phyloP scores from a whole-genome alignment of 2,888 invertebrate species.

The Eupithecia tripunctaria region DNA sequence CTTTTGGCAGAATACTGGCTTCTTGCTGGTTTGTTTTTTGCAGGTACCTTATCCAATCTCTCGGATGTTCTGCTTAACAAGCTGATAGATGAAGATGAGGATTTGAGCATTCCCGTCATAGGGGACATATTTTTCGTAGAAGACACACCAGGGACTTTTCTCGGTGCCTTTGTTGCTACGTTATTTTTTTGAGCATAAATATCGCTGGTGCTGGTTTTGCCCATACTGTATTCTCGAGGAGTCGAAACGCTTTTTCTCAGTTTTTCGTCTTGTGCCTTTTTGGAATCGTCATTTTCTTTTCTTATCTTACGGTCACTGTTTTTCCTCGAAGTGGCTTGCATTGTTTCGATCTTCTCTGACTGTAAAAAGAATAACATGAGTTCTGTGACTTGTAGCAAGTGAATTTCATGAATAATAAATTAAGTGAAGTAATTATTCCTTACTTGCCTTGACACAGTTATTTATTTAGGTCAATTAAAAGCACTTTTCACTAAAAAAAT shows the following conservation, averaged over 20 bases:
- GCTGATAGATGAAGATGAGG: conserved; percentile 63
- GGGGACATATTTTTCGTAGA: conserved; percentile 57
- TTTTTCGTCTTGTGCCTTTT: conserved; percentile 60
- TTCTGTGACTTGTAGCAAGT: neutral
- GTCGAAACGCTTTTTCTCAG: conserved; percentile 61
- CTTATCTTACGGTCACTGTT: conserved; percentile 47
- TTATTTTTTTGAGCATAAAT: conserved; percentile 69
- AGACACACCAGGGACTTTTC: conserved; percentile 52
- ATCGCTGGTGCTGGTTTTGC: conserved; percentile 65
- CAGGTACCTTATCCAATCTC: conserved; percentile 36
- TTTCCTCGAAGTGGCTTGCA: conserved; percentile 57
- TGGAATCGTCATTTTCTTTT: conserved; percentile 59
- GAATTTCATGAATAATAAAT: conserved; percentile 39
- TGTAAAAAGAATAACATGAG: conserved; percentile 12
- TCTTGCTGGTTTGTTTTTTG: conserved; percentile 40
- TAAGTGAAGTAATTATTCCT: conserved; percentile 38
- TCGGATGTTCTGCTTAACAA: conserved; percentile 45
- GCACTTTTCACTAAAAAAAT: conserved; percentile 23
- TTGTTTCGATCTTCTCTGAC: conserved; percentile 38
- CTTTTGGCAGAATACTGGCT: conserved; percentile 33
- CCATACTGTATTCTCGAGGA: conserved; percentile 59
- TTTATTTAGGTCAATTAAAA: conserved; percentile 16
- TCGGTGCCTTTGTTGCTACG: conserved; percentile 57
- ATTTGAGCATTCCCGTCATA: conserved; percentile 67
- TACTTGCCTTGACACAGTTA: conserved; percentile 57